These are phyloP conservation scores for Brachionus asplanchnoidis DNA, from an alignment of 1,140 invertebrate genomes.

Conservation along the genomic window DNA sequence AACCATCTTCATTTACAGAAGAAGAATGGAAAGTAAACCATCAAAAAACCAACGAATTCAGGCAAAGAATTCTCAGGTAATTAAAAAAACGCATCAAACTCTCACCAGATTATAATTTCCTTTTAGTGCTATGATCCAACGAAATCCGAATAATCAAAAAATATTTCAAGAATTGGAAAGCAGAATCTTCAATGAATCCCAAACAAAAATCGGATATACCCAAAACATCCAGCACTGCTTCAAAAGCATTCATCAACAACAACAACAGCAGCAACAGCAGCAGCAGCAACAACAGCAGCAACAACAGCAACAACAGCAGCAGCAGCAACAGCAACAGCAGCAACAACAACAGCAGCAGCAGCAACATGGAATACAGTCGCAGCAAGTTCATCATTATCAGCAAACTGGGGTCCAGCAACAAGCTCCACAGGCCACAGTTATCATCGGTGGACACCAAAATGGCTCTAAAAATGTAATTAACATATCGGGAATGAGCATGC, in stretches of 20 bases:
- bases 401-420: neutral
- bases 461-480: neutral
- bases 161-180: neutral
- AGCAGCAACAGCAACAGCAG: neutral
- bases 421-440: neutral
- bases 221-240: neutral
- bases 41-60: neutral
- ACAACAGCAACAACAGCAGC: no score
- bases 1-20: neutral
- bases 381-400: neutral
- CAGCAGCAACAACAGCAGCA: conserved; percentile 15
- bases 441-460: neutral
- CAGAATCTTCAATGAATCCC: conserved; percentile 2
- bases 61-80: conserved; percentile 3
- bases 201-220: neutral
- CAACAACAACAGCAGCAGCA: neutral
- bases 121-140: neutral
- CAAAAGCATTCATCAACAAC: neutral
- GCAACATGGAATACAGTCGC: neutral
- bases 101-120: neutral
- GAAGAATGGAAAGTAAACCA: conserved; percentile 38
- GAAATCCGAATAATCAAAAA: neutral
- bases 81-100: neutral
- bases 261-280: neutral
- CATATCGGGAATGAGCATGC: neutral